A percentile compares a stretch with the other conserved stretches of the same genome.
Conservation (phyloP, 2,797 vertebrate genomes). For the Lophotriccus pileatus region DNA sequence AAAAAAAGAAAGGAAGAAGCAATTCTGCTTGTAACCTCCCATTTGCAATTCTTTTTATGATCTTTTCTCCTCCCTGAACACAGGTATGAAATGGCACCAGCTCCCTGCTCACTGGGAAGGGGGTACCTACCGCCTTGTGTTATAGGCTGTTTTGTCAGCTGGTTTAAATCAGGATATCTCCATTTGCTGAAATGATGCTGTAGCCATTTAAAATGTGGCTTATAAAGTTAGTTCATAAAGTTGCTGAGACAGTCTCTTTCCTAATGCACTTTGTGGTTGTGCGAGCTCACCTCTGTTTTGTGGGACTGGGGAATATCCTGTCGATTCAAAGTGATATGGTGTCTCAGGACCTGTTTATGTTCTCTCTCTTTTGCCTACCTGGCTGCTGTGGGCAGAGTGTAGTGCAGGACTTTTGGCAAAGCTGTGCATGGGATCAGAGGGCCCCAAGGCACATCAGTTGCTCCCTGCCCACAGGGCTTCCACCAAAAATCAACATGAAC, state of each 20-base stretch:
- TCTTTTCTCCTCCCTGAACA: slow-evolving; percentile 15
- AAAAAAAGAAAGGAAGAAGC: neutral
- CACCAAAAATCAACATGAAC: neutral
- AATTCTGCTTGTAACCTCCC: neutral
- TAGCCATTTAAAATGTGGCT: neutral
- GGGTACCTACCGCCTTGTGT: neutral
- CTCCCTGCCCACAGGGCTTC: neutral
- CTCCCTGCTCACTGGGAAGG: neutral
- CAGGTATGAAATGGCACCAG: neutral
- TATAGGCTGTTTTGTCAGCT: slow-evolving; percentile 12
- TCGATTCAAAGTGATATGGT: neutral
- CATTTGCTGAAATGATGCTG: neutral
- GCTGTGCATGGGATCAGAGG: neutral
- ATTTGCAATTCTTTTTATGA: slow-evolving; percentile 34
- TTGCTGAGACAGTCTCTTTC: slow-evolving; percentile 2
- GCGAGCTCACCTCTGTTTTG: neutral
- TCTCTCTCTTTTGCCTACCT: neutral
- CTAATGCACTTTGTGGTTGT: neutral
- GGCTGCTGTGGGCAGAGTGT: neutral
- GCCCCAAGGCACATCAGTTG: neutral
- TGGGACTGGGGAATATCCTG: neutral
- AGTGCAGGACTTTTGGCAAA: neutral
- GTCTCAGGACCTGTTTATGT: neutral
- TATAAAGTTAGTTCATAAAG: slow-evolving; percentile 45
- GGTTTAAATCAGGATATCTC: slow-evolving; percentile 41